phyloP scores from a whole-genome alignment of 2,113 vertebrate genomes.

The Clarias batrachus region DNA sequence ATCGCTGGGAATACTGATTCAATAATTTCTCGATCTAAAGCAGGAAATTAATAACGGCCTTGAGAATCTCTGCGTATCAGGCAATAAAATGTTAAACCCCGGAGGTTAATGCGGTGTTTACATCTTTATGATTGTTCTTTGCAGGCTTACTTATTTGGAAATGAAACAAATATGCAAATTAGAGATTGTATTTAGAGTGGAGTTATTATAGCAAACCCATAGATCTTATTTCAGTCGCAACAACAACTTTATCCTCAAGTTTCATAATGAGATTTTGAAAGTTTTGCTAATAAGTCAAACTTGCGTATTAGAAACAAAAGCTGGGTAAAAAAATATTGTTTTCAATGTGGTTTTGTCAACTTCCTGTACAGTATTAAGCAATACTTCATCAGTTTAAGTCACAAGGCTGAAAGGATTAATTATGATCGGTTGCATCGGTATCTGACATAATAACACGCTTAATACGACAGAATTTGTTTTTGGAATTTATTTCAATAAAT shows the following conservation, averaged over 20 bases:
- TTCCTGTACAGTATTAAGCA: background rate
- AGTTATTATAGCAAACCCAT: constrained; percentile 7
- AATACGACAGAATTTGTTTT: background rate
- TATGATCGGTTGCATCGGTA: background rate
- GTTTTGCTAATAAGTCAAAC: background rate
- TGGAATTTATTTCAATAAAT: background rate
- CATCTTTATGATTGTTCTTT: constrained; percentile 24
- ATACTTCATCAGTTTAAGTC: background rate
- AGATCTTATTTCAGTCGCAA: constrained; percentile 11
- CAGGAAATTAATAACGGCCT: constrained; percentile 51
- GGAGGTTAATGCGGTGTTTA: constrained; percentile 38
- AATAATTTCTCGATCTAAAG: constrained; percentile 53
- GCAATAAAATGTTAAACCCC: constrained; percentile 42
- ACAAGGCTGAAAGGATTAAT: background rate
- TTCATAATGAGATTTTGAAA: background rate
- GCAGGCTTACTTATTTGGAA: constrained; percentile 18
- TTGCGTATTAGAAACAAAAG: background rate
- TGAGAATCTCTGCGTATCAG: constrained; percentile 31
- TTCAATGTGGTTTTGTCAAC: background rate
- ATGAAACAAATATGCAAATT: constrained; percentile 40
- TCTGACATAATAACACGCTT: background rate
- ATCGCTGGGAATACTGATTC: constrained; percentile 50
- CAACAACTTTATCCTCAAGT: constrained; percentile 34
- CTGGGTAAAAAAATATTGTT: background rate
- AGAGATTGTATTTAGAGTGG: background rate